phyloP scores from a whole-genome alignment of 2,113 vertebrate genomes.

The Antennarius striatus region DNA sequence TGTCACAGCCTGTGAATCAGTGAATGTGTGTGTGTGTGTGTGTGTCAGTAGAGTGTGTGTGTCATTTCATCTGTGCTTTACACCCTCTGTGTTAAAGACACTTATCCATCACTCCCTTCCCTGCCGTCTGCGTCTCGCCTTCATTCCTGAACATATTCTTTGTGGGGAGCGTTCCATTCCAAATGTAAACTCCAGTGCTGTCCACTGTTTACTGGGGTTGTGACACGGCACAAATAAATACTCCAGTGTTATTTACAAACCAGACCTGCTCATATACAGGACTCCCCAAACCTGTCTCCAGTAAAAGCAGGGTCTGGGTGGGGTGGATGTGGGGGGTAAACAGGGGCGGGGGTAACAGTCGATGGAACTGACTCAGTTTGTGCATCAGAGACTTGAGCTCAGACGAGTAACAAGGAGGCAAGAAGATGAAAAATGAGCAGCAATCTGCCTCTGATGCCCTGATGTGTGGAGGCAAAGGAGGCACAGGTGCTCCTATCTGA shows the following conservation, averaged over 20 bases:
- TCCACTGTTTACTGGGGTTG: constrained; percentile 23
- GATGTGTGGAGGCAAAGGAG: constrained; percentile 1
- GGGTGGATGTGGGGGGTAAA: not conserved
- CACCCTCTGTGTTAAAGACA: constrained; percentile 44
- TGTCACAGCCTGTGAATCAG: constrained; percentile 43
- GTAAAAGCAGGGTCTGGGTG: not conserved
- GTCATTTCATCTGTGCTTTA: constrained; percentile 30
- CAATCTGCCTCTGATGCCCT: constrained; percentile 3
- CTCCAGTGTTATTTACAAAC: constrained; percentile 64
- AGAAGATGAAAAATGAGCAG: not conserved
- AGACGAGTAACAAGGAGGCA: no score
- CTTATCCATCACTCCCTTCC: constrained; percentile 63
- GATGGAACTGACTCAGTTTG: not conserved
- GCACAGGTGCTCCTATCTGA: no score
- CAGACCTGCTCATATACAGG: constrained; percentile 41
- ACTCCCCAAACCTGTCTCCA: not conserved
- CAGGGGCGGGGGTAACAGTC: not conserved
- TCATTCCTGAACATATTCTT: constrained; percentile 14
- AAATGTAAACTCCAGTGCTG: constrained; percentile 63
- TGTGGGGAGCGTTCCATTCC: constrained; percentile 55
- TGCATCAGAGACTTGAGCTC: no score
- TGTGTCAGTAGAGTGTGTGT: constrained; percentile 23
- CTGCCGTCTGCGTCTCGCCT: not conserved
- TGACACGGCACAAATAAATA: constrained; percentile 73
- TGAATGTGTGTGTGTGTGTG: constrained; percentile 42